Evolutionary conservation across 2,113 vertebrate genomes (phyloP).

Genomic region (Anser brachyrhynchus): DNA sequence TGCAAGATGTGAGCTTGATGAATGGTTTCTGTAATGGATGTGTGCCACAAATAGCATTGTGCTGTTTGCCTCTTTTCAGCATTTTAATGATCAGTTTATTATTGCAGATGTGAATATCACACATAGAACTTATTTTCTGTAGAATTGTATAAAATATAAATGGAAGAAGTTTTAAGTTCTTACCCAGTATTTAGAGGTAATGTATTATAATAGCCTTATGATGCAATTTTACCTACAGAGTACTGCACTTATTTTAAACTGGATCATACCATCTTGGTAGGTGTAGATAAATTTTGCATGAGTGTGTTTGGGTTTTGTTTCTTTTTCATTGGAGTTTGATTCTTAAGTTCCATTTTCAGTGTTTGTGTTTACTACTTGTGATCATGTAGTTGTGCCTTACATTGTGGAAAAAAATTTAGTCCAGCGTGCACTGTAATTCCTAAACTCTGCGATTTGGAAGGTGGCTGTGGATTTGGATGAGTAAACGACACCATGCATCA

Average conservation of each 20-base stretch:
- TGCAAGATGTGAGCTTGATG: conserved; percentile 7
- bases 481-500: conserved; percentile 44
- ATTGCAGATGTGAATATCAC: conserved; percentile 83
- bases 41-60: conserved; percentile 63
- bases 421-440: conserved; percentile 76
- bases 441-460: conserved; percentile 67
- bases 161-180: conserved; percentile 69
- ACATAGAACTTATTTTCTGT: conserved; percentile 76
- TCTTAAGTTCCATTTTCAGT: conserved; percentile 69
- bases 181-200: conserved; percentile 68
- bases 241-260: conserved; percentile 79
- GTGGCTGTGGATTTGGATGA: conserved; percentile 64
- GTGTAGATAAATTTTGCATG: conserved; percentile 80
- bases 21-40: conserved; percentile 64
- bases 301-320: conserved; percentile 34
- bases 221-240: conserved; percentile 66
- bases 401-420: conserved; percentile 77
- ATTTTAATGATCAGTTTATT: conserved; percentile 70
- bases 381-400: conserved; percentile 89
- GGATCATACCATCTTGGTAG: conserved; percentile 72
- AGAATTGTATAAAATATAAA: conserved; percentile 76
- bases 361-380: conserved; percentile 77
- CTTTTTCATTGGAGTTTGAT: conserved; percentile 54
- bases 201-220: conserved; percentile 68
- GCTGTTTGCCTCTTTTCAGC: conserved; percentile 70